Evolutionary conservation across 2,797 vertebrate species (phyloP).

Genomic region (Picus viridis): DNA sequence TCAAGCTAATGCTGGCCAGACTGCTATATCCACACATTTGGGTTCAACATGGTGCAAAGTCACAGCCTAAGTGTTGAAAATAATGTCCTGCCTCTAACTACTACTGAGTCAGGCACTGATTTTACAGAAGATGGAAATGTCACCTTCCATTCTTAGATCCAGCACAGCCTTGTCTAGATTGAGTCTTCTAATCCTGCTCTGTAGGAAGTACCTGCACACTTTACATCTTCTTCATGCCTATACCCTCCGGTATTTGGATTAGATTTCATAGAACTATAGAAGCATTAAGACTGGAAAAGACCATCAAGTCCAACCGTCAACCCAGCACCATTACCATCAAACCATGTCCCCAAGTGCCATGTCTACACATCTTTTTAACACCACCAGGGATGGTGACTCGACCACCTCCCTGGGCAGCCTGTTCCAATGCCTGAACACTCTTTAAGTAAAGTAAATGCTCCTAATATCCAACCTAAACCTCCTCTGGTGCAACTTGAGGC

Average conservation of each 20-base stretch:
- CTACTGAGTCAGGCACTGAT: neutral
- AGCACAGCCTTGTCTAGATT: neutral
- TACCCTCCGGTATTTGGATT: neutral
- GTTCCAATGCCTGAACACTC: no score
- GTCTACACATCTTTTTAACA: no score
- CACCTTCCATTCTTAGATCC: neutral
- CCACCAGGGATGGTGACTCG: no score
- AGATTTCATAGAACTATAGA: neutral
- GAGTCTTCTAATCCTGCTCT: neutral
- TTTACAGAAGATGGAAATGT: neutral
- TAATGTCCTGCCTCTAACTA: neutral
- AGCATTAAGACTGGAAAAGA: no score
- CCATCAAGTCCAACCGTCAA: no score
- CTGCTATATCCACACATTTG: neutral
- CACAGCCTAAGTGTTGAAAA: neutral
- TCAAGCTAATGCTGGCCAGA: neutral
- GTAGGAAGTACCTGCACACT: neutral
- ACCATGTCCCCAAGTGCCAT: no score
- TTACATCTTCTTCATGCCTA: neutral
- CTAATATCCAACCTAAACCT: no score
- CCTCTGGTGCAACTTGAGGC: no score
- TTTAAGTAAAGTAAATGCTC: no score
- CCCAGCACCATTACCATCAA: no score
- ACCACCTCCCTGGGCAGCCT: no score
- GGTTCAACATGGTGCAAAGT: neutral